phyloP scores from a whole-genome alignment of 2,888 invertebrate genomes.

The Pomacea canaliculata region DNA sequence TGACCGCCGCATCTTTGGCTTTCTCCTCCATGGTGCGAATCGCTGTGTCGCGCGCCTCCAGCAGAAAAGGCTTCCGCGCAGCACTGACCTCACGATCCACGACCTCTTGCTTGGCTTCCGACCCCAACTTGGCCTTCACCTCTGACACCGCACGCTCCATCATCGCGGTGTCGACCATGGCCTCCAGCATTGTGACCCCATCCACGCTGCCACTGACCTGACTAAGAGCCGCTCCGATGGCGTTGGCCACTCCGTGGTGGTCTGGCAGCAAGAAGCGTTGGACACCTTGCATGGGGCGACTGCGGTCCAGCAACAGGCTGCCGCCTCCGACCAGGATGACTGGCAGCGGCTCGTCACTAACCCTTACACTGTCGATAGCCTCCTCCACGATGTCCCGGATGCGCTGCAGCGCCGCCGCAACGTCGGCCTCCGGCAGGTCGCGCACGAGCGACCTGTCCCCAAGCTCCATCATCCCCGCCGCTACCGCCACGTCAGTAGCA shows the following conservation, averaged over 20 bases:
- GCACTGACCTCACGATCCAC: conserved; percentile 26
- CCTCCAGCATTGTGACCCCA: conserved; percentile 45
- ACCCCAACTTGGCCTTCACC: neutral
- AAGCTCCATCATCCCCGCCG: conserved; percentile 46
- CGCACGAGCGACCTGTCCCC: conserved; percentile 42
- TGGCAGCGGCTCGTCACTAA: conserved; percentile 48
- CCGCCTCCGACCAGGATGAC: conserved; percentile 65
- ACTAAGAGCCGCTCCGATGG: conserved; percentile 66
- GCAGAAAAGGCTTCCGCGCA: conserved; percentile 38
- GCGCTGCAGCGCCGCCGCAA: conserved; percentile 38
- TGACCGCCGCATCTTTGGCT: conserved; percentile 26
- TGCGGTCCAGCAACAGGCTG: conserved; percentile 46
- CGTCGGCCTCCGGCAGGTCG: conserved; percentile 36
- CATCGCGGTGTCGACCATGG: conserved; percentile 34
- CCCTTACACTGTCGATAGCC: conserved; percentile 57
- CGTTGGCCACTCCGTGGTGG: conserved; percentile 63
- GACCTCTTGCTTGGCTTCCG: conserved; percentile 16
- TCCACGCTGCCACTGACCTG: conserved; percentile 59
- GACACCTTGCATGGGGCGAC: conserved; percentile 40
- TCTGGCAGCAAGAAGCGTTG: conserved; percentile 43
- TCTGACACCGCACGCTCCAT: conserved; percentile 22
- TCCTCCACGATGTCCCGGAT: conserved; percentile 51
- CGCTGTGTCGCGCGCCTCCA: conserved; percentile 42
- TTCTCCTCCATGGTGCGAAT: conserved; percentile 29
- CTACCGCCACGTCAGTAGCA: conserved; percentile 64